phyloP scores from a whole-genome alignment of 1,140 invertebrate species.

The Coptotermes formosanus region DNA sequence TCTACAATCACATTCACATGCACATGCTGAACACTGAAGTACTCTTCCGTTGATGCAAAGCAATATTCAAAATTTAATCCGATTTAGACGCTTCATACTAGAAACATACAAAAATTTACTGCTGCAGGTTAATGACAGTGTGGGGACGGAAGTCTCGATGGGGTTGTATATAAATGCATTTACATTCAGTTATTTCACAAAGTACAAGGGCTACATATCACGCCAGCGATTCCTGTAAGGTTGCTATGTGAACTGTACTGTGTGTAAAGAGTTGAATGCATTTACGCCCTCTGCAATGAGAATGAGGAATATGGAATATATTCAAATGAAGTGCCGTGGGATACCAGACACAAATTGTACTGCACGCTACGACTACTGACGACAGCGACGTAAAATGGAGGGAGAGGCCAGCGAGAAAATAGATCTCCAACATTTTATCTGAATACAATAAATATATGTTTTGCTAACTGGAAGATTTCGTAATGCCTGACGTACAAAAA shows the following conservation, averaged over 20 bases:
- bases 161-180: neutral
- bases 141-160: neutral
- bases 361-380: neutral
- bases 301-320: conserved; percentile 17
- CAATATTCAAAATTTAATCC: neutral
- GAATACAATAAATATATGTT: neutral
- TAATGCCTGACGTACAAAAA: no score
- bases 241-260: neutral
- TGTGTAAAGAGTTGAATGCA: neutral
- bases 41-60: neutral
- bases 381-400: neutral
- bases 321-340: neutral
- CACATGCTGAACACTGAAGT: neutral
- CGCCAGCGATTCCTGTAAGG: neutral
- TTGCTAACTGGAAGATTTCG: no score
- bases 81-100: neutral
- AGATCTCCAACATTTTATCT: neutral
- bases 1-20: neutral
- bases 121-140: neutral
- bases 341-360: neutral
- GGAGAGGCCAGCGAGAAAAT: no score
- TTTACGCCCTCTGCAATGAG: neutral
- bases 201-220: neutral
- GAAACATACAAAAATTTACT: neutral
- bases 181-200: neutral